These are phyloP conservation scores for Pristionchus maxplancki DNA, from an alignment of 2,888 invertebrate species.

Conservation along the genomic window DNA sequence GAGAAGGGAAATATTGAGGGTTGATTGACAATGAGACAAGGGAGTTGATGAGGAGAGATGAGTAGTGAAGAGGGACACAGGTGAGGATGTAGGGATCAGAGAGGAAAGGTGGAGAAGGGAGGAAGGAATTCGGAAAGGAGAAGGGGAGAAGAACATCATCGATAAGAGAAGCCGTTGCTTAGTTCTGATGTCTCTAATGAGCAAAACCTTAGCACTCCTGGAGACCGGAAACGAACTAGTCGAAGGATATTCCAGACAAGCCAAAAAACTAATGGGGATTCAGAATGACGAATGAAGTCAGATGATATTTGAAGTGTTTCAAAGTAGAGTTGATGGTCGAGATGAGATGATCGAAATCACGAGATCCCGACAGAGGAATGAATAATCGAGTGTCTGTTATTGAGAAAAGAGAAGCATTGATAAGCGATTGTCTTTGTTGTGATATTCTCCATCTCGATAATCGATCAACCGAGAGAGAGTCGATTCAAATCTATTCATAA, in stretches of 20 bases:
- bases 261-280: neutral
- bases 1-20: conserved; percentile 53
- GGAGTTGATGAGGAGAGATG: neutral
- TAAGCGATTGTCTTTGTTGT: conserved; percentile 21
- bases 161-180: neutral
- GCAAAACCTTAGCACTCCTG: neutral
- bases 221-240: neutral
- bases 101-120: neutral
- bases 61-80: conserved; percentile 15
- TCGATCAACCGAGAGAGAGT: conserved; percentile 27
- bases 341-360: neutral
- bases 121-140: neutral
- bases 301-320: neutral
- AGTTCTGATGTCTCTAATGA: neutral
- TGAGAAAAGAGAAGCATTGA: conserved; percentile 23
- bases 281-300: neutral
- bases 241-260: neutral
- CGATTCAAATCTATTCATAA: conserved; percentile 26
- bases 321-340: neutral
- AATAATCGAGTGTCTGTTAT: conserved; percentile 16
- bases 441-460: neutral
- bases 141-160: neutral
- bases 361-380: neutral
- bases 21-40: conserved; percentile 51
- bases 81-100: conserved; percentile 36